Conservation (phyloP, 2,797 vertebrate species). For the Cossypha dichroa region DNA sequence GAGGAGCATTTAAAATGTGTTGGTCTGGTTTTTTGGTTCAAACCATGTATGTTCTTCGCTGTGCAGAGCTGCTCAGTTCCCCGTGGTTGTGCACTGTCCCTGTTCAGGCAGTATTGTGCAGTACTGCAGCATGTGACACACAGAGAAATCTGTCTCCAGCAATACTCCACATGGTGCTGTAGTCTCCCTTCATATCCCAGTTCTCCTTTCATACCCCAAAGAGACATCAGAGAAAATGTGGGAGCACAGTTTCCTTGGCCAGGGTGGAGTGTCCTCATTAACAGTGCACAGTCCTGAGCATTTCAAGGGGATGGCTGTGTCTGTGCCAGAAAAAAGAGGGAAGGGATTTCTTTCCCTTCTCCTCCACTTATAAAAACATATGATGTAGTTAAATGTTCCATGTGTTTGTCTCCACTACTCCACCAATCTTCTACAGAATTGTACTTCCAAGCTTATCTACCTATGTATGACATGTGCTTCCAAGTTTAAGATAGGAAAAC, state of each 20-base stretch:
- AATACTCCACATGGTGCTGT: background rate
- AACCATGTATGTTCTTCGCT: accelerated
- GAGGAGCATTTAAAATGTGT: background rate
- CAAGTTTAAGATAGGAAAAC: background rate
- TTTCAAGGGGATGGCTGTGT: background rate
- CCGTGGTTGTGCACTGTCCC: accelerated
- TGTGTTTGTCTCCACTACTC: background rate
- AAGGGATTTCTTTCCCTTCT: background rate
- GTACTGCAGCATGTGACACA: background rate
- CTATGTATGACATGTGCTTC: background rate
- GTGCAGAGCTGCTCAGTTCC: background rate
- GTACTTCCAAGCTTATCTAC: background rate
- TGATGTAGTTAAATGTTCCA: background rate
- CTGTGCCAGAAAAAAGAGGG: background rate
- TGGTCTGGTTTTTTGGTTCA: background rate
- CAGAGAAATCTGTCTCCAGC: background rate
- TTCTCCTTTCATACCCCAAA: background rate
- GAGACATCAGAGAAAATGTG: background rate
- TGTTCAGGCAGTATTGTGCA: background rate
- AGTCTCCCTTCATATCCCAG: background rate
- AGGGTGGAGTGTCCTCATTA: background rate
- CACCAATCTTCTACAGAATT: background rate
- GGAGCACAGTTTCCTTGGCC: background rate
- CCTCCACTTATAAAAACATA: background rate
- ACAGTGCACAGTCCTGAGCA: background rate